These are phyloP conservation scores for Motacilla alba DNA, from an alignment of 2,113 vertebrate genomes.

Conservation along the genomic window DNA sequence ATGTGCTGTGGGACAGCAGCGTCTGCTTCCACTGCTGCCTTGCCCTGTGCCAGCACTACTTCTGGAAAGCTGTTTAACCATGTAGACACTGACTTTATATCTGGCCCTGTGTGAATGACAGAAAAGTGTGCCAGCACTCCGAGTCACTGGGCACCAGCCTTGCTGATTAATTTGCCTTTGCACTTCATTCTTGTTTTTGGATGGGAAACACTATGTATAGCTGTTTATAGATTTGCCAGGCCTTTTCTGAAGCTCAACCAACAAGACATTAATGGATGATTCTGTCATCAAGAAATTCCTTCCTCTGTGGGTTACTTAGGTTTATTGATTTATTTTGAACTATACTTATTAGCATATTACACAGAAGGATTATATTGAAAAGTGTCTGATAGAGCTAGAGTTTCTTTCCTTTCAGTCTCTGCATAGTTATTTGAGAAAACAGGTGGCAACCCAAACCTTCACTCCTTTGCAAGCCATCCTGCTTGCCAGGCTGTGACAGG, in stretches of 20 bases:
- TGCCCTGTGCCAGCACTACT: accelerated
- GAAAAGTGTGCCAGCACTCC: not conserved
- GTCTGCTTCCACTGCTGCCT: not conserved
- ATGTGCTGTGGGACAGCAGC: not conserved
- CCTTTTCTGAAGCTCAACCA: not conserved
- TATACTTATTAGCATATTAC: not conserved
- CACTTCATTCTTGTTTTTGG: not conserved
- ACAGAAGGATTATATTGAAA: not conserved
- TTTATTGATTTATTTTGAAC: constrained; percentile 5
- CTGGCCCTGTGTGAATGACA: not conserved
- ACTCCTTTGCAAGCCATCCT: not conserved
- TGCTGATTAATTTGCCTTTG: not conserved
- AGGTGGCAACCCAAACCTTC: not conserved
- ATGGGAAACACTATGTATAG: not conserved
- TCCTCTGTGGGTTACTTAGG: not conserved
- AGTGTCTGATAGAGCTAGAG: not conserved
- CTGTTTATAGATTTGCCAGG: not conserved
- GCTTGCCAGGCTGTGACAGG: not conserved
- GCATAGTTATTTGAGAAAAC: not conserved
- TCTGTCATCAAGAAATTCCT: not conserved
- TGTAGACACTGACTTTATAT: not conserved
- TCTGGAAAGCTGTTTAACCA: not conserved
- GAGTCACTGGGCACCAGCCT: not conserved
- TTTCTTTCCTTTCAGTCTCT: not conserved
- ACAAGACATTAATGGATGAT: not conserved